Percentiles rank a stretch among this genome's conserved stretches.
Evolutionary conservation across 2,797 vertebrate genomes (phyloP).

Genomic region (Gila robusta): DNA sequence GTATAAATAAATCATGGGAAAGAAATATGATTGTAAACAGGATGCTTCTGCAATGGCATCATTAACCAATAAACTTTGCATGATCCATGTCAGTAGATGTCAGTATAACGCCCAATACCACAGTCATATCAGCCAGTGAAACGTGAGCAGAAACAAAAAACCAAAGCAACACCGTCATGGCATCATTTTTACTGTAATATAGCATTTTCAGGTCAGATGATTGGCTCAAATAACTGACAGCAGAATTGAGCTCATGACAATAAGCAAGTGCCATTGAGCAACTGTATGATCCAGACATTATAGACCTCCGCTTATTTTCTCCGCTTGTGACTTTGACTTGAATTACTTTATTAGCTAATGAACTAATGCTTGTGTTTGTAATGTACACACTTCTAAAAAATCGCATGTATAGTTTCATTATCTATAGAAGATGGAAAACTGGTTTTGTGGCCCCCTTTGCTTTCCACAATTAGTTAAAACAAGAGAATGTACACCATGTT

Average conservation of each 20-base stretch:
- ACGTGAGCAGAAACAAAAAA: not conserved
- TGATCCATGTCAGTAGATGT: not conserved
- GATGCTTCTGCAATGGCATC: not conserved
- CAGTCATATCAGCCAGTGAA: not conserved
- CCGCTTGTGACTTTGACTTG: not conserved
- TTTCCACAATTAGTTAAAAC: not conserved
- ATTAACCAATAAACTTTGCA: constrained; percentile 63
- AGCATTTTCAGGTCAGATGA: not conserved
- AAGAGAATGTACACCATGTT: not conserved
- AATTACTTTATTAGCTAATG: not conserved
- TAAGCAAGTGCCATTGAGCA: not conserved
- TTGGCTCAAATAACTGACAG: not conserved
- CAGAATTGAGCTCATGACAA: not conserved
- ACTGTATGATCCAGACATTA: not conserved
- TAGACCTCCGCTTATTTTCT: not conserved
- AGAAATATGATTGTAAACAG: not conserved
- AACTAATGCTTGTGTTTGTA: not conserved
- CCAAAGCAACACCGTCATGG: not conserved
- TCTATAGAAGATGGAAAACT: not conserved
- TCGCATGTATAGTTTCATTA: not conserved
- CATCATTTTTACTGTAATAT: not conserved
- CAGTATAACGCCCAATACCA: not conserved
- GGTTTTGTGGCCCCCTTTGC: not conserved
- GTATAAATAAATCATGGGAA: not conserved
- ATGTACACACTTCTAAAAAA: not conserved